Evolutionary conservation across 2,888 invertebrate genomes (phyloP), one percentile per base, ranked within the genome.

Genomic region (Phengaris arion): DNA sequence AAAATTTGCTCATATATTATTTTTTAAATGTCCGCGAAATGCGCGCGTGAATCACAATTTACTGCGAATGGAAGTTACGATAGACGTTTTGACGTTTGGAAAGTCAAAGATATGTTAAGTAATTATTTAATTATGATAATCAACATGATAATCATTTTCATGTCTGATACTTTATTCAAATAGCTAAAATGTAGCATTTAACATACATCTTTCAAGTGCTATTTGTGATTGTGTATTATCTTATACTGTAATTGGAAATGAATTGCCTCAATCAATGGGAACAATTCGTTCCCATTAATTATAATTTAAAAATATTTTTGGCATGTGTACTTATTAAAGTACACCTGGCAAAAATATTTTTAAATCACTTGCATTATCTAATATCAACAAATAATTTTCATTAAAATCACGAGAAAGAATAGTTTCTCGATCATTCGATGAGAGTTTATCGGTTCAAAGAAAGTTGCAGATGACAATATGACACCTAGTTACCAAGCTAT

Each of bases 21-120:
- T 12, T 35, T 64, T 48, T 70, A 15, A 69, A 72, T 72, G 54
- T 54, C 72, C 52, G 52, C 51, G 22, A 52, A 70, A 70, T 1
- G n/a, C n/a, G 35, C 1, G n/a, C n/a, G 35, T 72, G 72, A 72
- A 72, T 72, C 72, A 72, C 22, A 51, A 10, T 45, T 68, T 72
- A 52, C 72, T 72, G 72, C 35, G 72, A 72, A 72, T 54, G 35
- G 35, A 12, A 64, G 64, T 35, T 45, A 45, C 64, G 64, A 64
- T 45, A 64, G 64, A 64, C 64, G 35, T 64, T 64, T 64, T 64
- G 64, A 13, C 64, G 64, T 45, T 45, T 35, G 64, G 64, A 64
- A 64, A 45, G 35, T 13, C 13, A 6, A 64, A 45, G 15, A 35
- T 45, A 45, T 2, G 7, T 10, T n/a, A 35, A 64, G 64, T 35